Conservation (phyloP, 2,797 vertebrate species). For the Potorous gilbertii region DNA sequence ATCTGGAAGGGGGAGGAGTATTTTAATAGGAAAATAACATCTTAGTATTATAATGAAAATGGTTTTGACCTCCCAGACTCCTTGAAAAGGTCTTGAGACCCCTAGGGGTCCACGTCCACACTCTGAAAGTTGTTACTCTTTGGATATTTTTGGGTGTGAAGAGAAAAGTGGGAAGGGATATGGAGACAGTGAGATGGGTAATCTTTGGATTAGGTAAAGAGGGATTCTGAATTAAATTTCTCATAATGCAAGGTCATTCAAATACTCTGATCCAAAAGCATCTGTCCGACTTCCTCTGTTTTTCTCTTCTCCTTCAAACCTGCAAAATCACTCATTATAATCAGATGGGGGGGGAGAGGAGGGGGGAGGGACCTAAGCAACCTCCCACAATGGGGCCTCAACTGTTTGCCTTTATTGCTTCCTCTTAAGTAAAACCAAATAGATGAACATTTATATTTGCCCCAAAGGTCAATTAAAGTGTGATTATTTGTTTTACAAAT, state of each 20-base stretch:
- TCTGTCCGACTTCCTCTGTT: background rate
- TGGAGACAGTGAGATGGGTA: background rate
- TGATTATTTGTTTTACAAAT: slow-evolving; percentile 56
- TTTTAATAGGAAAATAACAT: background rate
- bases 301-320: background rate
- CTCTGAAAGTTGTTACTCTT: background rate
- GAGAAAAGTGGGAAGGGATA: background rate
- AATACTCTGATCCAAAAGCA: background rate
- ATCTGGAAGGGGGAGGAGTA: background rate
- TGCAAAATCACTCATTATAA: background rate
- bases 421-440: background rate
- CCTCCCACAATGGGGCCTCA: background rate
- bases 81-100: background rate
- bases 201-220: background rate
- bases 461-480: slow-evolving; percentile 24
- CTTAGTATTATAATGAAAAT: background rate
- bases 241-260: background rate
- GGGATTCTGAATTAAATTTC: background rate
- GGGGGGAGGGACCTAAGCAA: background rate
- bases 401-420: background rate
- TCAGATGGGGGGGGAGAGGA: too few relatives aligned
- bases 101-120: background rate
- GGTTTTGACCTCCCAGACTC: background rate
- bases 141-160: background rate
- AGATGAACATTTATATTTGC: background rate